These are phyloP conservation scores for Cantharis flavilabris DNA, from an alignment of 2,888 invertebrate genomes.

Conservation along the genomic window DNA sequence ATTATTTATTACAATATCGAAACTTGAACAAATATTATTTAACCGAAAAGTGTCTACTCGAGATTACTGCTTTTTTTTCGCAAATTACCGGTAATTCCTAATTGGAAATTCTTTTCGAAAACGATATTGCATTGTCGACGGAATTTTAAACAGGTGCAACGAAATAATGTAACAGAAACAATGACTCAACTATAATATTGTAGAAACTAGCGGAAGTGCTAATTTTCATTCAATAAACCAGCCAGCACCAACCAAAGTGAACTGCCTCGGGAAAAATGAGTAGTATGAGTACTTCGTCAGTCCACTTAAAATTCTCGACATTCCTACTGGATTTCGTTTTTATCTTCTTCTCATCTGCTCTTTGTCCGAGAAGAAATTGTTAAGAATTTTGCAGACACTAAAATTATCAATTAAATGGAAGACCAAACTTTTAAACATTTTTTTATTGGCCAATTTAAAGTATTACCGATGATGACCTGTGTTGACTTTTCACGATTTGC, in stretches of 20 bases:
- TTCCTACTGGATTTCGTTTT: not conserved
- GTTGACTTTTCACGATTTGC: constrained; percentile 2
- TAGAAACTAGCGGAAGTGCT: not conserved
- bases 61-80: not conserved
- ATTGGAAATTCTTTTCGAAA: not conserved
- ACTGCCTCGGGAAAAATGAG: constrained; percentile 13
- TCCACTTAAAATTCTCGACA: constrained; percentile 20
- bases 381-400: not conserved
- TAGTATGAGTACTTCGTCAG: not conserved
- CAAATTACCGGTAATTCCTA: not conserved
- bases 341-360: not conserved
- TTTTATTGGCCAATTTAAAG: not conserved
- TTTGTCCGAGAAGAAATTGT: not conserved
- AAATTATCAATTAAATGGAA: not conserved
- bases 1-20: not conserved
- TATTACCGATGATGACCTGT: not conserved
- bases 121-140: not conserved
- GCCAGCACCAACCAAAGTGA: not conserved
- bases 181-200: not conserved
- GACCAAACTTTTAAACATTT: not conserved
- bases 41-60: not conserved
- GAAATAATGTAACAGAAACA: not conserved
- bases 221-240: not conserved
- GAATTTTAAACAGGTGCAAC: not conserved
- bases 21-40: not conserved